Base-by-base conservation (phyloP, 2,888 invertebrate genomes). In the Notodonta ziczac region DNA sequence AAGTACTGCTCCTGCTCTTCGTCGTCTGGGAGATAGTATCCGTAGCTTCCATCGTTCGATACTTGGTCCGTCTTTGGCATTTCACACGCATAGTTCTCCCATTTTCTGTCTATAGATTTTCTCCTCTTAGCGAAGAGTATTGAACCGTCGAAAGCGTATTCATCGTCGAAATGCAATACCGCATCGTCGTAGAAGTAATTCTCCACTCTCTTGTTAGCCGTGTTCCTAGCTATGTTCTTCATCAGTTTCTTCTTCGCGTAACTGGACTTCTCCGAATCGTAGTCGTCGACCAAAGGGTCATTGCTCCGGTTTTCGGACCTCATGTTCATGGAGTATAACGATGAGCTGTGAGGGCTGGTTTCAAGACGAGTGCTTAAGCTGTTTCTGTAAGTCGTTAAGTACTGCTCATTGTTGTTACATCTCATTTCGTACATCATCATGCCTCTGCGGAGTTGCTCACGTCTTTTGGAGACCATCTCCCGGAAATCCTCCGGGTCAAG, bases 171-270 rank as follows among this genome's bases (percentile, higher is more conserved):
- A 60, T 90, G 90, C 51, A 94, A 61, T 0, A 94, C 91, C 0
- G 94, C 91, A 57, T 94, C 94, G 58, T 94, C 94, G 60, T 94
- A 94, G 74, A 94, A 94, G 57, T 94, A 94, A 57, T 93, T 94
- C 48, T 92, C 89, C 0, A 84, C 77, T 0, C 82, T 74, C 66
- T 73, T 84, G 16, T 82, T 80, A 14, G 73, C 78, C 0, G 92
- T 91, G 57, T 94, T 94, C 56, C 94, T 84, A 0, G 90, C 89
- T 58, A 94, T 93, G 62, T 94, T 94, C 53, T 87, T 91, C 86
- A 93, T 85, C 0, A 94, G 67, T 56, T 94, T 94, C 73, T 89
- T 90, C 60, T 84, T 88, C 0, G 93, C 93, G 75, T 94, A 94
- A 69, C 91, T 93, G 0, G 89, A 91, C 65, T 89, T 91, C 56